phyloP scores from a whole-genome alignment of 2,113 vertebrate genomes.

The Cochlearius cochlearius region DNA sequence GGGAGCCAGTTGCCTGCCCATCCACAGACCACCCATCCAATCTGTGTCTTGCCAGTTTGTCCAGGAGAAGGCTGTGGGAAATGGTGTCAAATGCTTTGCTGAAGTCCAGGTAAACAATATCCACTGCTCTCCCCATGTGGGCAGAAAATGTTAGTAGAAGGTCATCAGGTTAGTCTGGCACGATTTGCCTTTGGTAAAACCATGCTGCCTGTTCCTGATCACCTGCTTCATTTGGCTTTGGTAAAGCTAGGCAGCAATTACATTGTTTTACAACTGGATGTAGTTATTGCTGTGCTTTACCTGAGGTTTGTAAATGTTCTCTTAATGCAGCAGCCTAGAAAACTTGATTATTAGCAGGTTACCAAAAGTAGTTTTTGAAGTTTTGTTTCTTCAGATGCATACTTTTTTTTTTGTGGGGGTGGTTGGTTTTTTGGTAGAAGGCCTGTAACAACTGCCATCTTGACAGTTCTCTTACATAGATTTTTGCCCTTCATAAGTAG shows the following conservation, averaged over 20 bases:
- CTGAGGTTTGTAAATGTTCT: not conserved
- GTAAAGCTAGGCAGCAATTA: not conserved
- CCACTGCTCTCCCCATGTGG: fast-evolving
- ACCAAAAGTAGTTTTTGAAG: not conserved
- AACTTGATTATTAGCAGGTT: not conserved
- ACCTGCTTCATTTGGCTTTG: not conserved
- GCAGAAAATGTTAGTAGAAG: not conserved
- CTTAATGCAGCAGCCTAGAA: not conserved
- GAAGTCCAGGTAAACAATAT: not conserved
- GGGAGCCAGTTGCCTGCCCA: fast-evolving
- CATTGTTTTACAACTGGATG: not conserved
- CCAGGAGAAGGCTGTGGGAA: not conserved
- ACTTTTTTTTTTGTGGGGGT: not conserved
- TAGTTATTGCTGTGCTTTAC: not conserved
- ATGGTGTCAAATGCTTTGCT: not conserved
- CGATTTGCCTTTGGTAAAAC: not conserved
- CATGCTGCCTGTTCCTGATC: not conserved
- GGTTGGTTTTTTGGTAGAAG: not conserved
- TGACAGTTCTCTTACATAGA: not conserved
- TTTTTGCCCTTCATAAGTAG: not conserved
- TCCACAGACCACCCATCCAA: fast-evolving
- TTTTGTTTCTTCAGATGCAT: not conserved
- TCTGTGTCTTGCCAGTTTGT: not conserved
- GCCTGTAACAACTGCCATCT: not conserved
- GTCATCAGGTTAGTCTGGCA: not conserved